Conservation (phyloP, 1,140 invertebrate genomes). For the Diploscapter pachys region DNA sequence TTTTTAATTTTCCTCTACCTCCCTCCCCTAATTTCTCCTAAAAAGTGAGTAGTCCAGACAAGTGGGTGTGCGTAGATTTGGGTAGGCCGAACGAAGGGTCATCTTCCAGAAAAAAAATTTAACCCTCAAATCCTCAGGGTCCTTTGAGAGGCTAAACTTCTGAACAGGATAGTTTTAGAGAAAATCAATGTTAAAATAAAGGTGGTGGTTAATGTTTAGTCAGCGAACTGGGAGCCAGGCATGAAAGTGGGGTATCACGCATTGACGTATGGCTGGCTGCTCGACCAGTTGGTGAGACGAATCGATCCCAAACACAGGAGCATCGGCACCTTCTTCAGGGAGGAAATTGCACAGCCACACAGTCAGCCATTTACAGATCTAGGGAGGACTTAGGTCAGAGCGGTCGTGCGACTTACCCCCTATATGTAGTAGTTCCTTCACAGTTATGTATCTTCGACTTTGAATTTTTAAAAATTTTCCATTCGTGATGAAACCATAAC, state of each 20-base stretch:
- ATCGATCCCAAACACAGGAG: constrained; percentile 50
- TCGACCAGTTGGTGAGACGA: constrained; percentile 57
- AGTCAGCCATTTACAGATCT: constrained; percentile 40
- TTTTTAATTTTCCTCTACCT: no score
- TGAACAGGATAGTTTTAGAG: background rate
- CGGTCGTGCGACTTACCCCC: background rate
- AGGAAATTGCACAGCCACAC: constrained; percentile 61
- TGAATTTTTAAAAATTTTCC: no score
- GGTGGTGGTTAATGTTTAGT: constrained; percentile 1
- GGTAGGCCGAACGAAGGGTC: constrained; percentile 43
- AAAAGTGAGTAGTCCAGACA: constrained; percentile 27
- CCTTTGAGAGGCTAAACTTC: no score
- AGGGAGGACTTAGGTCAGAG: constrained; percentile 18
- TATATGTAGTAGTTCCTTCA: background rate
- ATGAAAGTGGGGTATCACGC: constrained; percentile 59
- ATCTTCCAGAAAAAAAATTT: no score
- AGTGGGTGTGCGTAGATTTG: constrained; percentile 55
- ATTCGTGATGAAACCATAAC: no score
- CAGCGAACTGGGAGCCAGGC: constrained; percentile 42
- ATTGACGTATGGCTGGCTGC: constrained; percentile 59
- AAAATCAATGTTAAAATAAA: background rate
- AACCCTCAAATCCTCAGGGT: no score
- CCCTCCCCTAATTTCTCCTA: no score
- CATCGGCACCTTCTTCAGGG: constrained; percentile 58
- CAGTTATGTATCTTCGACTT: background rate